Percentiles rank a stretch among this genome's conserved stretches.
Conservation (phyloP, 2,888 invertebrate species). For the Polyommatus iphigenia region DNA sequence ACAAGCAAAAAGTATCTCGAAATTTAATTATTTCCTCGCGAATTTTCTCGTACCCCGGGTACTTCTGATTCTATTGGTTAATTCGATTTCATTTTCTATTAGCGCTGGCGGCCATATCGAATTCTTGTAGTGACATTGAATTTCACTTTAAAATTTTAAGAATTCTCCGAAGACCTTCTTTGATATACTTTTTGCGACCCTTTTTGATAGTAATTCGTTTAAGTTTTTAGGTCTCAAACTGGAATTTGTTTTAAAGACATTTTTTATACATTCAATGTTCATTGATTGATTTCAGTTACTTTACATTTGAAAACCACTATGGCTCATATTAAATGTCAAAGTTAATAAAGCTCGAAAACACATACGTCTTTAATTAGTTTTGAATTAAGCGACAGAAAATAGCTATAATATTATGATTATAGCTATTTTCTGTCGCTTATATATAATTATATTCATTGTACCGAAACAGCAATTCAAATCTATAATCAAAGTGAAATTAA, state of each 20-base stretch:
- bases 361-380: neutral
- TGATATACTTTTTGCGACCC: neutral
- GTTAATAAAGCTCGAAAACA: neutral
- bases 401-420: neutral
- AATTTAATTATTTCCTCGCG: slow-evolving; percentile 27
- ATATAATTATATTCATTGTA: neutral
- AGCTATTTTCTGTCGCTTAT: too few species aligned
- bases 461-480: neutral
- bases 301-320: neutral
- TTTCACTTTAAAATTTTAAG: slow-evolving; percentile 13
- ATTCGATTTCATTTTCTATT: slow-evolving; percentile 23
- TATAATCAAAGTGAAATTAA: slow-evolving; percentile 21
- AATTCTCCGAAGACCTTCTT: neutral
- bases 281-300: neutral
- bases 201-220: slow-evolving; percentile 4
- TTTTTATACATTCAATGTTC: neutral
- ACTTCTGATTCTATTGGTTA: slow-evolving; percentile 18
- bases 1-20: slow-evolving; percentile 14
- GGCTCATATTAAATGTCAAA: neutral
- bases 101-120: slow-evolving; percentile 24
- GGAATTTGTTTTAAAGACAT: neutral
- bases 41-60: slow-evolving; percentile 12
- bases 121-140: slow-evolving; percentile 23
- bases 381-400: neutral
- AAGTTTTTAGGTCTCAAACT: neutral